Evolutionary conservation across 2,797 vertebrate genomes (phyloP), one percentile per base, ranked within the genome.

Genomic region (Danionella dracula): DNA sequence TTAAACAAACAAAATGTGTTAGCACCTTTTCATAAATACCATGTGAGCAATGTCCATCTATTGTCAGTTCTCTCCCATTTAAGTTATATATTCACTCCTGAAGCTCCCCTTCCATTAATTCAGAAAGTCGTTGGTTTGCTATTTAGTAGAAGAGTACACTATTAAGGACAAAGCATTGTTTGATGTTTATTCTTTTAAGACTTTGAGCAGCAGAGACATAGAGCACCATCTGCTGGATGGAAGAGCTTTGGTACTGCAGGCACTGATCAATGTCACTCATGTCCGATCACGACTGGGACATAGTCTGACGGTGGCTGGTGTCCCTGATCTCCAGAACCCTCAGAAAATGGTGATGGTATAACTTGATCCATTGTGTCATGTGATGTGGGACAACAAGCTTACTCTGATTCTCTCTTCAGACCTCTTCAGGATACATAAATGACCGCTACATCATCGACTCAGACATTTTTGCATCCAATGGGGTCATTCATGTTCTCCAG

Each of bases 401-500:
- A 10, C 6, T 31, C 2, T 1, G 20, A 12, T 27, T 57, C 13
- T 48, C 62, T 73, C 53, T 31, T 63, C 79, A 97, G 93, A 72
- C 61, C 0, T 60, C 88, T 13, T 91, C 82, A 35, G 80, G 86
- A 54, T 94, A 93, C 2, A 89, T 98, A 34, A 91, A 92, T 4
- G 70, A 89, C 60, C 92, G 88, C 40, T 88, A 90, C 38, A 82
- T 99, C 71, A 74, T 88, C 0, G 76, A 85, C 44, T 87, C 91
- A 11, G 87, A 99, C 77, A 85, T 96, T 72, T 67, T 86, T 11
- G 91, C 94, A 41, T 91, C 93, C 64, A 99, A 99, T 0, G 96
- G 96, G 29, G 80, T 99, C 67, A 94, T 99, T 71, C 96, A 99
- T 1, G 68, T 94, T 2, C 92, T 99, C 19, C 90, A 91, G 67